Evolutionary conservation across 2,113 vertebrate species (phyloP).

Genomic region (Zosterops lateralis): DNA sequence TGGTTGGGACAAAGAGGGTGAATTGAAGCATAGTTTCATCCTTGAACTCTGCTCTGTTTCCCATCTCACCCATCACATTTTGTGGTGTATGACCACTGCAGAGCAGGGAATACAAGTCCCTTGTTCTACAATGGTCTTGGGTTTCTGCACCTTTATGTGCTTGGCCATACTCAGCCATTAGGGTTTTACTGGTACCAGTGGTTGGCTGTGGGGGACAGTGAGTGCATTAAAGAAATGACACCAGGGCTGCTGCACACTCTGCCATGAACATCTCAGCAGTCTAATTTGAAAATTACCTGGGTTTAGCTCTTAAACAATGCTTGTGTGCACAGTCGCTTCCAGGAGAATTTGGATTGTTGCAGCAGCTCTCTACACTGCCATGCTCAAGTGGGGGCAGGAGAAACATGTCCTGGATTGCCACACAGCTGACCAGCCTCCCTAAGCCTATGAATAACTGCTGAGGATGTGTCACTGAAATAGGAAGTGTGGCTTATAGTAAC

Average conservation of each 20-base stretch:
- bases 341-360: neutral
- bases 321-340: neutral
- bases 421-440: neutral
- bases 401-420: neutral
- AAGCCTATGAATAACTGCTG: neutral
- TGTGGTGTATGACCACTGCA: neutral
- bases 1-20: neutral
- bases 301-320: neutral
- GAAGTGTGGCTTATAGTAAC: constrained; percentile 2
- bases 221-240: neutral
- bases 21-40: neutral
- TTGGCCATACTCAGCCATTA: neutral
- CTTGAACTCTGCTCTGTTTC: neutral
- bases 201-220: neutral
- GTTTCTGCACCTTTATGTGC: neutral
- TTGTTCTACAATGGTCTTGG: neutral
- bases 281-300: neutral
- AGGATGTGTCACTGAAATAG: neutral
- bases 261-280: neutral
- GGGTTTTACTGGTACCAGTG: neutral
- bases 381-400: neutral
- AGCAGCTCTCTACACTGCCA: neutral
- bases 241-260: neutral
- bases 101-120: neutral
- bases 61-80: neutral